A percentile compares a stretch with the other conserved stretches of the same genome.
Conservation (phyloP, 2,113 vertebrate genomes). For the Lepidothrix coronata region DNA sequence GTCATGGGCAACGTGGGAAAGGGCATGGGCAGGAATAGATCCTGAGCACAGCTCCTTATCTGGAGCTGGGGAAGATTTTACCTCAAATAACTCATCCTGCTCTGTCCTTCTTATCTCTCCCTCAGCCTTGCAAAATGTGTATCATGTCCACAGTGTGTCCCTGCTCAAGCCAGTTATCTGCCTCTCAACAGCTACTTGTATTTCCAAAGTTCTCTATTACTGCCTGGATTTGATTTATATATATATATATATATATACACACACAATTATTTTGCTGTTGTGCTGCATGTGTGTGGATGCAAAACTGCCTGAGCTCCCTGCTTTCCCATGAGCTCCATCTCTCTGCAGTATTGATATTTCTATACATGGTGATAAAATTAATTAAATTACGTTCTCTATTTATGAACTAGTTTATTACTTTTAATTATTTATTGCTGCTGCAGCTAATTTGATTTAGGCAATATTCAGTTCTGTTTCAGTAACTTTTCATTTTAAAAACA, state of each 20-base stretch:
- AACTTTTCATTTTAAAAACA: slow-evolving; percentile 39
- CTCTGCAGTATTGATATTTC: not conserved
- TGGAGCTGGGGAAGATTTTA: not conserved
- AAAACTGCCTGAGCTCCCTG: not conserved
- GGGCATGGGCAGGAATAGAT: not conserved
- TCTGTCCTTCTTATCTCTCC: not conserved
- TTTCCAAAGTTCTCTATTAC: slow-evolving; percentile 20
- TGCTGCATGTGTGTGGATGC: not conserved
- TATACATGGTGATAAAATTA: slow-evolving; percentile 5
- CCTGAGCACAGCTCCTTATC: not conserved
- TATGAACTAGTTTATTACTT: slow-evolving; percentile 24
- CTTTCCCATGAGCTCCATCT: not conserved
- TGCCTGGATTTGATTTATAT: slow-evolving; percentile 42
- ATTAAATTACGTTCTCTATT: slow-evolving; percentile 22
- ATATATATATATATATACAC: not conserved
- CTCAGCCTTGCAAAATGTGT: not conserved
- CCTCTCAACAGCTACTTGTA: slow-evolving; percentile 26
- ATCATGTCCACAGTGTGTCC: not conserved
- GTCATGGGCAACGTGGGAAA: not conserved
- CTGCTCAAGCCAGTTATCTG: slow-evolving; percentile 31
- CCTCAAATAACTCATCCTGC: slow-evolving; percentile 7
- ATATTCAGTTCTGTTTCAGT: slow-evolving; percentile 53
- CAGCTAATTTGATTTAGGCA: slow-evolving; percentile 18
- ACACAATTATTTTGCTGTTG: not conserved
- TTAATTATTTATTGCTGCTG: slow-evolving; percentile 39